Percentiles rank a stretch among this genome's conserved stretches.
These are phyloP conservation scores for Macaria notata DNA, from an alignment of 2,888 invertebrate genomes.

Conservation along the genomic window DNA sequence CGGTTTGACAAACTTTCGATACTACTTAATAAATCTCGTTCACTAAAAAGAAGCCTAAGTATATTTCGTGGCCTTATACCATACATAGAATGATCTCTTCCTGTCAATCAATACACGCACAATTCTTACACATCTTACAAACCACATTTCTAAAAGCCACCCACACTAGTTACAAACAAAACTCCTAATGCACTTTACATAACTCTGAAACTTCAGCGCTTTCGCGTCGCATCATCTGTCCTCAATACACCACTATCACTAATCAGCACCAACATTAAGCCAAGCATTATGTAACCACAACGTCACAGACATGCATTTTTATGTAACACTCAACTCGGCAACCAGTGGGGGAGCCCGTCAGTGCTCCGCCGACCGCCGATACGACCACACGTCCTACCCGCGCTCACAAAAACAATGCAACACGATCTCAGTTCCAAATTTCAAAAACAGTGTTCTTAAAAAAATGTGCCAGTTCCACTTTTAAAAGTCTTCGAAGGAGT, in stretches of 20 bases:
- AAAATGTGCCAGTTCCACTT: constrained; percentile 44
- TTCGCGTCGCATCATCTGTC: constrained; percentile 36
- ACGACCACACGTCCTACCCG: constrained; percentile 37
- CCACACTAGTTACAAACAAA: too few relatives aligned
- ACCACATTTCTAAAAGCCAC: too few relatives aligned
- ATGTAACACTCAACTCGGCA: constrained; percentile 40
- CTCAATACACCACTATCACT: constrained; percentile 51
- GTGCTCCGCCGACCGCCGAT: constrained; percentile 22
- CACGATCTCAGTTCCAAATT: constrained; percentile 27
- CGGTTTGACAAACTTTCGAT: too few relatives aligned
- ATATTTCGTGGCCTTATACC: too few relatives aligned
- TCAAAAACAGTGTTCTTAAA: constrained; percentile 20
- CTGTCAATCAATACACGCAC: too few relatives aligned
- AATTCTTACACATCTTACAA: too few relatives aligned
- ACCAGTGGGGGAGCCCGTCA: constrained; percentile 33
- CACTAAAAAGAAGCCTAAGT: too few relatives aligned
- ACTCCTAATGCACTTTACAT: constrained; percentile 4
- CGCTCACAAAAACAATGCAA: constrained; percentile 43
- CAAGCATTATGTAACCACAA: constrained; percentile 43
- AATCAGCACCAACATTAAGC: constrained; percentile 35
- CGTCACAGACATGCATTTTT: constrained; percentile 53
- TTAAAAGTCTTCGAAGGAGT: constrained; percentile 23
- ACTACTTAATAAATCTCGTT: too few relatives aligned
- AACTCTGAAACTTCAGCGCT: constrained; percentile 10
- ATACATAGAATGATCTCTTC: too few relatives aligned